Evolutionary conservation across 2,888 invertebrate species (phyloP).

Genomic region (Lutraria lutraria): DNA sequence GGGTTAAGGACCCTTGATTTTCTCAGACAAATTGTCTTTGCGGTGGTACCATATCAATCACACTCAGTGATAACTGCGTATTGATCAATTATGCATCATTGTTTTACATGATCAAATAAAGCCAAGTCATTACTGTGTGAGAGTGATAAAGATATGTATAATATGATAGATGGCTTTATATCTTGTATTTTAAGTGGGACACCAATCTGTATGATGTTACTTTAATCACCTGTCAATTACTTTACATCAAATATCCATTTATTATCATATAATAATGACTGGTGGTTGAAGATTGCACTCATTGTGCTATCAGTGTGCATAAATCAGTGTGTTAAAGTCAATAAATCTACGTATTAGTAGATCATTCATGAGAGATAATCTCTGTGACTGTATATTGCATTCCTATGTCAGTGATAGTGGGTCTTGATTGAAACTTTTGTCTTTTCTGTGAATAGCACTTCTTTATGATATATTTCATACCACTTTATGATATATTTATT

Average conservation of each 20-base stretch:
- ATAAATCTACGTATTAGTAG: not conserved
- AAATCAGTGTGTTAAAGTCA: not conserved
- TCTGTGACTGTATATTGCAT: not conserved
- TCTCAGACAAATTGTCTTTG: too few species aligned
- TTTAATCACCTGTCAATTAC: not conserved
- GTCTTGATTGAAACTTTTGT: not conserved
- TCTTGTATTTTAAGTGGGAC: not conserved
- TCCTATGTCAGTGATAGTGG: not conserved
- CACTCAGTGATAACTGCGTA: not conserved
- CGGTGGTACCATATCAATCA: not conserved
- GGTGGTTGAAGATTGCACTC: not conserved
- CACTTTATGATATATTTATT: too few species aligned
- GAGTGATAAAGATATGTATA: not conserved
- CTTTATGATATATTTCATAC: too few species aligned
- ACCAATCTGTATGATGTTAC: not conserved
- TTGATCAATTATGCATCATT: not conserved
- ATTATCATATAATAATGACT: not conserved
- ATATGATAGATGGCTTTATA: not conserved
- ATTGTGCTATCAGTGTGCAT: not conserved
- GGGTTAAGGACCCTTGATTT: too few species aligned
- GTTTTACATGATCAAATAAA: not conserved
- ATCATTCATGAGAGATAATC: not conserved
- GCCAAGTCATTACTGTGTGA: not conserved
- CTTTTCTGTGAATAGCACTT: too few species aligned
- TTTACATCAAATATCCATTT: slow-evolving; percentile 17